phyloP scores from a whole-genome alignment of 2,113 vertebrate genomes.

The Genyomyrus donnyi region DNA sequence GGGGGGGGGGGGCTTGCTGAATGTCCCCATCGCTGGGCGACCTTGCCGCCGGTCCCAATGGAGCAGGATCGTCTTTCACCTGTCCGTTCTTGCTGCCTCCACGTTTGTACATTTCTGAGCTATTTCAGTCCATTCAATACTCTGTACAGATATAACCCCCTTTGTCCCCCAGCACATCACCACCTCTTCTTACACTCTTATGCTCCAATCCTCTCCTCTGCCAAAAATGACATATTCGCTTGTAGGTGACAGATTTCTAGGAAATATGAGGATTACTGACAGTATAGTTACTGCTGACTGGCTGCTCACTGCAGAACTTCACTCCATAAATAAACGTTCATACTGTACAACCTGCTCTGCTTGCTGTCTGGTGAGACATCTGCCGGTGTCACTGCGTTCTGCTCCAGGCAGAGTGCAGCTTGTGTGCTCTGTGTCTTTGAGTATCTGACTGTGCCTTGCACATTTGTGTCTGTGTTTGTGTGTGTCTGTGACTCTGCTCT shows the following conservation, averaged over 20 bases:
- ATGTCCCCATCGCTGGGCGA: neutral
- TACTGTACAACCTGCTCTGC: conserved; percentile 48
- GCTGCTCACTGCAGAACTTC: conserved; percentile 59
- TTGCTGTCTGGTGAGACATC: neutral
- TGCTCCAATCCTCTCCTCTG: neutral
- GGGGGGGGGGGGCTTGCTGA: neutral
- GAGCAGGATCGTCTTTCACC: neutral
- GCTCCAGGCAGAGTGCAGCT: neutral
- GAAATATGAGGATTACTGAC: conserved; percentile 36
- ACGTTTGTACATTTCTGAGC: neutral
- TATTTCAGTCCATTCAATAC: neutral
- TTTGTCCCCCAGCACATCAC: neutral
- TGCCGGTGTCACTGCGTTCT: neutral
- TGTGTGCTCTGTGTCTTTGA: neutral
- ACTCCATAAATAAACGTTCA: conserved; percentile 73
- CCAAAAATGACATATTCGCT: conserved; percentile 39
- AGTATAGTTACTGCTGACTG: conserved; percentile 53
- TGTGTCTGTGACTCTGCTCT: neutral
- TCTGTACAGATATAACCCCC: neutral
- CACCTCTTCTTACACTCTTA: neutral
- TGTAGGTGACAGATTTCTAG: conserved; percentile 50
- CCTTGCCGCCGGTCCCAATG: neutral
- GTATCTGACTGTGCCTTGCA: neutral
- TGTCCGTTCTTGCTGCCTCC: neutral
- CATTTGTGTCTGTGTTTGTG: neutral